phyloP scores from a whole-genome alignment of 1,140 invertebrate genomes.

The Neocloeon triangulifer region DNA sequence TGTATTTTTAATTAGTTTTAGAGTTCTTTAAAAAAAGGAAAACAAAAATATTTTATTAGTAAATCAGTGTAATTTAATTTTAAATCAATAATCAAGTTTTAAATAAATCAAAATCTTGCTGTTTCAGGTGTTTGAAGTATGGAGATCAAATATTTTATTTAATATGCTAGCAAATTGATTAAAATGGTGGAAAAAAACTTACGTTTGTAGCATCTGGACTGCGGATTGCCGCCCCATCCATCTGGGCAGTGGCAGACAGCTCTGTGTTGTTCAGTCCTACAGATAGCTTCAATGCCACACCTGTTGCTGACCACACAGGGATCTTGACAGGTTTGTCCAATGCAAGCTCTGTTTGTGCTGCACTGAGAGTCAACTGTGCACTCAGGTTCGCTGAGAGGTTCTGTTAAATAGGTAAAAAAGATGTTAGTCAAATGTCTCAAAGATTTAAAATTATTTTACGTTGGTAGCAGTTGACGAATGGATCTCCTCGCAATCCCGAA shows the following conservation, averaged over 20 bases:
- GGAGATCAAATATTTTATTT: too few species aligned
- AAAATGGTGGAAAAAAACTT: too few species aligned
- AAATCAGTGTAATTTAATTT: too few species aligned
- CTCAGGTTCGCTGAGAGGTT: conserved; percentile 27
- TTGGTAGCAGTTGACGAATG: conserved; percentile 52
- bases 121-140: too few species aligned
- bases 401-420: conserved; percentile 15
- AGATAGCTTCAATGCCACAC: conserved; percentile 57
- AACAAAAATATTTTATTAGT: too few species aligned
- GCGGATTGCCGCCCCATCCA: conserved; percentile 68
- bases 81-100: not conserved
- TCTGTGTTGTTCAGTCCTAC: conserved; percentile 42
- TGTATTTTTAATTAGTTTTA: not conserved
- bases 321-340: conserved; percentile 50
- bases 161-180: too few species aligned
- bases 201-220: conserved; percentile 68
- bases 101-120: conserved; percentile 3
- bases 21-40: too few species aligned
- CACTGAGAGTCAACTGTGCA: conserved; percentile 51
- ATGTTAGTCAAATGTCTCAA: too few species aligned
- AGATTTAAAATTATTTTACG: too few species aligned
- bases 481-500: conserved; percentile 49
- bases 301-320: conserved; percentile 51
- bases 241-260: conserved; percentile 59
- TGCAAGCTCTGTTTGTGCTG: conserved; percentile 47